Percentiles rank a stretch among this genome's conserved stretches.
These are phyloP conservation scores for Laticauda laticaudata DNA, from an alignment of 2,113 vertebrate species.

Conservation along the genomic window DNA sequence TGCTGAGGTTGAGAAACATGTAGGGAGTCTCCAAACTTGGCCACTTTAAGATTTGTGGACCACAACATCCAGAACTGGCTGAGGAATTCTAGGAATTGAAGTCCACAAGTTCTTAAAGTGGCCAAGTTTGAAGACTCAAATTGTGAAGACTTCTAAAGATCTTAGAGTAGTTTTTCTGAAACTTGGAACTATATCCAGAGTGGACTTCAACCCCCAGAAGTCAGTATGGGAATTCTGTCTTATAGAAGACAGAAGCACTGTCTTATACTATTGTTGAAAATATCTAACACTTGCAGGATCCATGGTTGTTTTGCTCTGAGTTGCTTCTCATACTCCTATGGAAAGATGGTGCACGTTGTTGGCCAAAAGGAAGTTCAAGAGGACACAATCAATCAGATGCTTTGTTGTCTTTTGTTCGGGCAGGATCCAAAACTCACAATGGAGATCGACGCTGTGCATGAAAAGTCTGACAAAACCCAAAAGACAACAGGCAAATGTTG, in stretches of 20 bases:
- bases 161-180: too few relatives aligned
- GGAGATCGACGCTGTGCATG: slow-evolving; percentile 49
- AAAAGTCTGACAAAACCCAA: slow-evolving; percentile 46
- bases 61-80: neutral
- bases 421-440: slow-evolving; percentile 48
- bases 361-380: neutral
- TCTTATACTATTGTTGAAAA: neutral
- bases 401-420: neutral
- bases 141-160: neutral
- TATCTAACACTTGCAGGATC: neutral
- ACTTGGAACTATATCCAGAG: neutral
- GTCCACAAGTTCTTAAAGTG: neutral
- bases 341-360: neutral
- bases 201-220: neutral
- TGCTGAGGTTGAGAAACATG: neutral
- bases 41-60: neutral
- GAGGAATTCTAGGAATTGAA: neutral
- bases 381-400: neutral
- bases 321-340: neutral
- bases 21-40: neutral
- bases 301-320: neutral
- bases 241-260: neutral
- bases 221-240: neutral
- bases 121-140: neutral
- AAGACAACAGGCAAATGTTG: slow-evolving; percentile 41